Base-by-base conservation (phyloP, 1,140 invertebrate species). In the Drosophila ohnishii region DNA sequence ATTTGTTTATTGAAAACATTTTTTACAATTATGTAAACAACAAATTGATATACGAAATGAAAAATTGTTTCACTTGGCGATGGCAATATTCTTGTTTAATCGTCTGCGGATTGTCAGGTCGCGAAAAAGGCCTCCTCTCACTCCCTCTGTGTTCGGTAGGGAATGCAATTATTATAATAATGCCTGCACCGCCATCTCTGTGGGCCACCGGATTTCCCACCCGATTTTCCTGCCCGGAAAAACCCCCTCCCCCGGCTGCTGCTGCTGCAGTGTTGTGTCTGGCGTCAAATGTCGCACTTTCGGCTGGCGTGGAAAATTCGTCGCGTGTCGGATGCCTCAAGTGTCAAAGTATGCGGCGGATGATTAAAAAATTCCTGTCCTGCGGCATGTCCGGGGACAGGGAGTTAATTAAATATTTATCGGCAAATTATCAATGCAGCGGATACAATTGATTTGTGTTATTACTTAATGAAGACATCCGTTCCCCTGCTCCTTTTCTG, bases 1-100 rank as follows among this genome's bases (percentile, higher is more conserved):
- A 88, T 88, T 88, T 88, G 84, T 88, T 88, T 88, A 88, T 88
- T 88, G 84, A 88, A 88, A 88, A 88, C 84, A 88, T 88, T 88
- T 88, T 88, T 88, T 88, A 89, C 85, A 88, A 88, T 88, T 88
- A 88, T 80, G 84, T 88, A 89, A 88, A 88, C 84, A 88, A 88
- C 84, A 88, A 88, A 88, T 88, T 88, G 84, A 88, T 88, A 88
- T 80, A 58, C 85, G 74, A 75, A 87, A 89, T 88, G 85, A 88
- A 88, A 88, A 88, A 88, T 84, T 74, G 84, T 71, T 72, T 72
- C 65, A 71, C 76, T 66, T 65, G 40, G 50, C 66, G 64, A 37
- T 14, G 65, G 48, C 48, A 70, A 62, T 70, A 61, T 77, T 53
- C 67, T 73, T 73, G 60, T 69, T 69, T 55, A 61, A 75, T 70